phyloP scores from a whole-genome alignment of 2,113 vertebrate species.

The Cottus gobio region DNA sequence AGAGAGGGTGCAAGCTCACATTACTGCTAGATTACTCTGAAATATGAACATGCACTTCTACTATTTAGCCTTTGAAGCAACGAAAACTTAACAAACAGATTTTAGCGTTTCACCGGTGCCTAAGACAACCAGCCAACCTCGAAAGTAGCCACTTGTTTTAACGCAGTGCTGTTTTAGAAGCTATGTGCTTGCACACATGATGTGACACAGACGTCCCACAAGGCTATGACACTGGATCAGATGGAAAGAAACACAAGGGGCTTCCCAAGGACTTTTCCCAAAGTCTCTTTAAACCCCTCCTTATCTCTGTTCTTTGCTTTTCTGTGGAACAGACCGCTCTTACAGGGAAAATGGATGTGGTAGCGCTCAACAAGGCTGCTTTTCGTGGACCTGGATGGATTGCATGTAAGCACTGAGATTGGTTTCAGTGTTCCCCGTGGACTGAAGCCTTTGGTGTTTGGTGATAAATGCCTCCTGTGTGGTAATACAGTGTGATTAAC shows the following conservation, averaged over 20 bases:
- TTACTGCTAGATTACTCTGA: no score
- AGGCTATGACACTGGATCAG: slow-evolving; percentile 14
- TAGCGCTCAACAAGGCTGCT: slow-evolving; percentile 56
- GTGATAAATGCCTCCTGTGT: slow-evolving; percentile 83
- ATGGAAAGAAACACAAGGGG: slow-evolving; percentile 12
- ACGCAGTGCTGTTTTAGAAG: not conserved
- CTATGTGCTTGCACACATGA: not conserved
- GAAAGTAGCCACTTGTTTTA: not conserved
- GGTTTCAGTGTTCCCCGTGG: slow-evolving; percentile 78
- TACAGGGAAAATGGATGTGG: slow-evolving; percentile 71
- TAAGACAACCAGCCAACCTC: slow-evolving; percentile 1
- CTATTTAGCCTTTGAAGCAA: not conserved
- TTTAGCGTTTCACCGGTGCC: slow-evolving; percentile 6
- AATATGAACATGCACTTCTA: no score
- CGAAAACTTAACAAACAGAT: not conserved
- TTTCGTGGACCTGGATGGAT: slow-evolving; percentile 77
- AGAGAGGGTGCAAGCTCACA: not conserved
- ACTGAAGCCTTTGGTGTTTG: slow-evolving; percentile 80
- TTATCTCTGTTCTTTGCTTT: slow-evolving; percentile 33
- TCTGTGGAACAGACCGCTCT: slow-evolving; percentile 43
- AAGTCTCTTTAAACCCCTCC: slow-evolving; percentile 34
- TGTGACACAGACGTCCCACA: slow-evolving; percentile 6
- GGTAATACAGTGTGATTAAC: slow-evolving; percentile 83
- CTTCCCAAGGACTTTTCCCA: slow-evolving; percentile 46
- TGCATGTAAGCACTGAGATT: slow-evolving; percentile 75